phyloP scores from a whole-genome alignment of 2,113 vertebrate genomes.

The Microcebus jonahi region DNA sequence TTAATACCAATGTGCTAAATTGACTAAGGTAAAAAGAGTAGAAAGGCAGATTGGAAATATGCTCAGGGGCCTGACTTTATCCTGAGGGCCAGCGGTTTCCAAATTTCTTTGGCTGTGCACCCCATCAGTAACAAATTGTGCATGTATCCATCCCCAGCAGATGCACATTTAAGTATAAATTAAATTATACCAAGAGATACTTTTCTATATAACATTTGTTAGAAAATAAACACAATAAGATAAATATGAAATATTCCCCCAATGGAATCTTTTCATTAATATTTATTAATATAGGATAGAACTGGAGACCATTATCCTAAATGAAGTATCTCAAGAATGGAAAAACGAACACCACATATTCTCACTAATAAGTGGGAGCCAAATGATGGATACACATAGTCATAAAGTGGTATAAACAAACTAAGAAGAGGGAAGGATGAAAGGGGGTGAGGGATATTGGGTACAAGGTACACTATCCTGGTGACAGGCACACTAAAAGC shows the following conservation, averaged over 20 bases:
- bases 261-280: background rate
- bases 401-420: too few relatives aligned
- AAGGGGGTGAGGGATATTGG: too few relatives aligned
- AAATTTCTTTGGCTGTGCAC: background rate
- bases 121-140: background rate
- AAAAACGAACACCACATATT: too few relatives aligned
- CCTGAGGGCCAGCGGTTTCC: background rate
- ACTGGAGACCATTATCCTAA: too few relatives aligned
- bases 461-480: too few relatives aligned
- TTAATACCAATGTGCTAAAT: background rate
- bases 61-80: background rate
- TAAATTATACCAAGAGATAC: background rate
- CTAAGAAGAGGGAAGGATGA: too few relatives aligned
- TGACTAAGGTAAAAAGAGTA: background rate
- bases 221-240: background rate
- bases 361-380: too few relatives aligned
- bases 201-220: background rate
- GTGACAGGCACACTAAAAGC: too few relatives aligned
- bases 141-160: background rate
- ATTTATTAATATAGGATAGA: background rate
- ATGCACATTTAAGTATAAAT: background rate
- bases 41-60: background rate
- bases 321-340: too few relatives aligned
- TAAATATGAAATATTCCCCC: background rate
- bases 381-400: too few relatives aligned